Conservation (phyloP, 2,888 invertebrate genomes). For the Trypoxylon attenuatum region DNA sequence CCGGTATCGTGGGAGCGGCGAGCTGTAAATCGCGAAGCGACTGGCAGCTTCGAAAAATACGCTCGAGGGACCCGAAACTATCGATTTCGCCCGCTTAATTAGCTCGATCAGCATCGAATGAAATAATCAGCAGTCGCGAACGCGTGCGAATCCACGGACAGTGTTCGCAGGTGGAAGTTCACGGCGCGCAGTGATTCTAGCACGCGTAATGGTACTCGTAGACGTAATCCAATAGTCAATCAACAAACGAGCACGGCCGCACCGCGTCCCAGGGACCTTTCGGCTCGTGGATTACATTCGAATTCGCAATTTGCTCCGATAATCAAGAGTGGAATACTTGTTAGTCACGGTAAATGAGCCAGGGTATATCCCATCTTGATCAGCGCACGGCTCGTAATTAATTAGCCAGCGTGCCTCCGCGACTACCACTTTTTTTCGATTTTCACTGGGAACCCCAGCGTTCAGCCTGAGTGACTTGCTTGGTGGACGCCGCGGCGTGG, state of each 20-base stretch:
- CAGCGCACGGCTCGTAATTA: not conserved
- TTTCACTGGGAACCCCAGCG: too few relatives aligned
- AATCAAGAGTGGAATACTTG: conserved; percentile 42
- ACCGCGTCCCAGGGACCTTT: conserved; percentile 10
- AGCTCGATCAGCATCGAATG: not conserved
- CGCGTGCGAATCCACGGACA: not conserved
- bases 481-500: too few relatives aligned
- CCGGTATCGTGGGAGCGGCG: not conserved
- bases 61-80: not conserved
- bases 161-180: not conserved
- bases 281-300: conserved; percentile 25
- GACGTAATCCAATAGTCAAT: conserved; percentile 35
- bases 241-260: conserved; percentile 25
- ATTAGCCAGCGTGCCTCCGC: too few relatives aligned
- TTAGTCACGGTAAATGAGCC: conserved; percentile 4
- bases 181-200: not conserved
- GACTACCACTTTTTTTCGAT: too few relatives aligned
- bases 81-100: not conserved
- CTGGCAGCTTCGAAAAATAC: not conserved
- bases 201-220: not conserved
- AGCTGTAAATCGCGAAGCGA: not conserved
- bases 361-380: not conserved
- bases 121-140: not conserved
- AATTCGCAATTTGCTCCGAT: conserved; percentile 44
- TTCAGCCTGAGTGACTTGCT: too few relatives aligned